A percentile compares a stretch with the other conserved stretches of the same genome.
Conservation (phyloP, 2,888 invertebrate species). For the Apamea crenata region DNA sequence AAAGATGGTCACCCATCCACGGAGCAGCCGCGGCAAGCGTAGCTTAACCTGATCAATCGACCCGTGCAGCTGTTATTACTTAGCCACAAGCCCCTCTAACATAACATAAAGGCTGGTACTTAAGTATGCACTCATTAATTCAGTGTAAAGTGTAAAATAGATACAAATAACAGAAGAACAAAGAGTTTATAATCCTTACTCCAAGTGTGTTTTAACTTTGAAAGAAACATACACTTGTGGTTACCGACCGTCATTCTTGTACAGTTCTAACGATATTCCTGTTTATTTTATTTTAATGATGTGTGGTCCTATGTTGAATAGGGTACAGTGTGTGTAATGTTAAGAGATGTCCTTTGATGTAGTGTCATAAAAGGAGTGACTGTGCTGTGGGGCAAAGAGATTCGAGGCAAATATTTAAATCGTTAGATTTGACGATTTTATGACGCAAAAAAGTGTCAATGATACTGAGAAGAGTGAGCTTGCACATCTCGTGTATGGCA, state of each 20-base stretch:
- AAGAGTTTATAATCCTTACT: conserved; percentile 20
- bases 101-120: neutral
- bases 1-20: too few species aligned
- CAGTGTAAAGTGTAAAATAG: conserved; percentile 39
- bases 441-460: too few species aligned
- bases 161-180: conserved; percentile 43
- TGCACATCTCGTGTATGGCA: neutral
- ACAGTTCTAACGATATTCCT: conserved; percentile 25
- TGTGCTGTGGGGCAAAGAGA: neutral
- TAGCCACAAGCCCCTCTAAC: too few species aligned
- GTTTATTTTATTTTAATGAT: conserved; percentile 31
- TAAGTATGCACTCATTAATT: conserved; percentile 54
- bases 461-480: neutral
- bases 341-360: conserved; percentile 26
- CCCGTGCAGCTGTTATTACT: too few species aligned
- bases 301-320: conserved; percentile 37
- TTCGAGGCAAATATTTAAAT: neutral
- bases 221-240: conserved; percentile 37
- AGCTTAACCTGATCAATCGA: too few species aligned
- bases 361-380: neutral
- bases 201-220: conserved; percentile 31
- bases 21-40: too few species aligned
- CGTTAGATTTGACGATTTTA: neutral
- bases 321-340: conserved; percentile 16
- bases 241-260: conserved; percentile 11